Percentiles rank a stretch among this genome's conserved stretches.
These are phyloP conservation scores for Alcedo quadribrachys DNA, from an alignment of 2,797 vertebrate species.

Conservation along the genomic window DNA sequence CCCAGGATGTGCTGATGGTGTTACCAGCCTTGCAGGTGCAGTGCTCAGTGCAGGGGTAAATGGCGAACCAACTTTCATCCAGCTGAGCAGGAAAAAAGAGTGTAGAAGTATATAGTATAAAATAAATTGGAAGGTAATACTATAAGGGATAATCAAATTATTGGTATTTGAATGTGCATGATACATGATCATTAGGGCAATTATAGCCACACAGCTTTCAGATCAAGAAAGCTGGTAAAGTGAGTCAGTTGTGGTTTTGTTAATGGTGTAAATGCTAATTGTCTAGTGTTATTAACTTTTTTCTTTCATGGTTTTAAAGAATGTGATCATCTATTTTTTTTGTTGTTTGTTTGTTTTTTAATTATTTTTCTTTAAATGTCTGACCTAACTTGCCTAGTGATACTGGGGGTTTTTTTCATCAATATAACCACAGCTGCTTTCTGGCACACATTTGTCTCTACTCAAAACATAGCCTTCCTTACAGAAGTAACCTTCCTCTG, in stretches of 20 bases:
- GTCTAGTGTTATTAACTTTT: not conserved
- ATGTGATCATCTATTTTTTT: not conserved
- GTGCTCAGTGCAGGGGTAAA: slow-evolving; percentile 80
- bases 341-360: not conserved
- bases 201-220: not conserved
- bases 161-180: not conserved
- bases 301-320: not conserved
- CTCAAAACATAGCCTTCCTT: slow-evolving; percentile 84
- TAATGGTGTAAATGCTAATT: not conserved
- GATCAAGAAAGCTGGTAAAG: not conserved
- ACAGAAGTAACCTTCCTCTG: slow-evolving; percentile 89
- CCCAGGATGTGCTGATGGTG: slow-evolving; percentile 81
- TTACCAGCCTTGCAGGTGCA: slow-evolving; percentile 80
- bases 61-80: slow-evolving; percentile 86
- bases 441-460: slow-evolving; percentile 84
- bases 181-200: not conserved
- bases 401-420: slow-evolving; percentile 80
- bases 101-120: not conserved
- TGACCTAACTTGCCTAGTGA: slow-evolving; percentile 76
- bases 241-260: not conserved
- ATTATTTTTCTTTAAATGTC: not conserved
- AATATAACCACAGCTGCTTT: slow-evolving; percentile 84
- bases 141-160: not conserved
- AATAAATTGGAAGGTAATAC: not conserved
- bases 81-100: slow-evolving; percentile 65